Evolutionary conservation across 2,113 vertebrate genomes (phyloP), one percentile per base, ranked within the genome.

Genomic region (Mormoops blainvillei): DNA sequence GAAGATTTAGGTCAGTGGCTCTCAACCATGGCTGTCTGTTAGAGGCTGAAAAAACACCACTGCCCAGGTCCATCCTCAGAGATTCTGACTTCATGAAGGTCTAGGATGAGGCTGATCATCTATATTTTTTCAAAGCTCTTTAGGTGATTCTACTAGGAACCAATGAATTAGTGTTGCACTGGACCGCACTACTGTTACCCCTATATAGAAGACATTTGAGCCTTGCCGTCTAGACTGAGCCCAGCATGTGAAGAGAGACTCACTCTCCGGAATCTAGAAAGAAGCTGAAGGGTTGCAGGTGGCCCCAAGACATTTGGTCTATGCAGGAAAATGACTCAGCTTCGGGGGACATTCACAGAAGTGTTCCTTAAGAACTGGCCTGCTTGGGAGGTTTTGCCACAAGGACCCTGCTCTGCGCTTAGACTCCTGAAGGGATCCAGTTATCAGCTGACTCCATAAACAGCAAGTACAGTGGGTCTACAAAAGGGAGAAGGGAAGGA

Each of bases 1-100:
- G 41, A 77, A 68, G 86, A 96, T 89, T 93, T 89, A 95, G 94
- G 91, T 95, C 88, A 94, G 89, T 87, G 96, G 73, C 86, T 93
- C 73, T 91, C 91, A 95, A 91, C 63, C 68, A 76, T 58, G 52
- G 77, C 56, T 96, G 77, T 48, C 14, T 91, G 77, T 86, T n/a
- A 41, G 77, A 88, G 73, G 45, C 36, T n/a, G 7, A 31, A 45
- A 36, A 68, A 80, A 82, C 26, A 50, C 43, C 70, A 83, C 11
- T 16, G 68, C 20, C 89, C 67, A 84, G 63, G 41, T 78, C 89
- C 50, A 89, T 14, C 26, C 65, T 68, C 11, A 38, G 45, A 56
- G 73, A 86, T 83, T 81, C 80, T 61, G 73, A 85, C 76, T 95
- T 77, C 77, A 86, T 68, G 88, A 71, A 81, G 65, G 45, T 81